Conservation (phyloP, 2,113 vertebrate genomes). For the Dasyurus viverrinus region DNA sequence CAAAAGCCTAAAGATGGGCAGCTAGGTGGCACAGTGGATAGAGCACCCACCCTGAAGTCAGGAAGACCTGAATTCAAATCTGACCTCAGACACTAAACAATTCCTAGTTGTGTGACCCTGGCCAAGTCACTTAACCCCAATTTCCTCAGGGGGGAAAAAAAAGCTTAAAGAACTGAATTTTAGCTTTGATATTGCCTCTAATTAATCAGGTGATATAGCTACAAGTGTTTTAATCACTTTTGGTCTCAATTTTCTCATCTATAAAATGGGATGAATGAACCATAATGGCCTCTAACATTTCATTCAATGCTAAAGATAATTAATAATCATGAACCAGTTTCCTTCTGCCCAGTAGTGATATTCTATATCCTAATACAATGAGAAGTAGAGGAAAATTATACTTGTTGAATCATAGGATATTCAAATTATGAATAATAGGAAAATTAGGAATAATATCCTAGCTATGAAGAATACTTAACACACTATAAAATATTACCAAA, state of each 20-base stretch:
- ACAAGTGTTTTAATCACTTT: not conserved
- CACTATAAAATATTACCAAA: not conserved
- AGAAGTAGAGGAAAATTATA: not conserved
- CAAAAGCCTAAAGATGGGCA: not conserved
- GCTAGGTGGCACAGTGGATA: too few relatives aligned
- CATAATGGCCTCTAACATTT: not conserved
- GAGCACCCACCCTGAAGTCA: too few relatives aligned
- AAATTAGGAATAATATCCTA: not conserved
- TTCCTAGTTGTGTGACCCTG: too few relatives aligned
- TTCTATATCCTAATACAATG: not conserved
- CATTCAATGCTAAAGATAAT: not conserved
- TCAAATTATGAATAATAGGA: not conserved
- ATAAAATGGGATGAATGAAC: not conserved
- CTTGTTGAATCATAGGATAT: not conserved
- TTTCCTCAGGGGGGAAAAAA: too few relatives aligned
- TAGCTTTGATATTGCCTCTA: not conserved
- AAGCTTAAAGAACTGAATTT: not conserved
- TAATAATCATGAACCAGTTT: not conserved
- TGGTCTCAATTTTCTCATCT: not conserved
- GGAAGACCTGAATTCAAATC: too few relatives aligned
- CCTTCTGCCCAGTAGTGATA: not conserved
- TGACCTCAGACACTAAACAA: too few relatives aligned
- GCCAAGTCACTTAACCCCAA: too few relatives aligned
- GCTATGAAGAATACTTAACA: not conserved
- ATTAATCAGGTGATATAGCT: not conserved